Conservation (phyloP, 2,888 invertebrate genomes). For the Palloptera scutellata region DNA sequence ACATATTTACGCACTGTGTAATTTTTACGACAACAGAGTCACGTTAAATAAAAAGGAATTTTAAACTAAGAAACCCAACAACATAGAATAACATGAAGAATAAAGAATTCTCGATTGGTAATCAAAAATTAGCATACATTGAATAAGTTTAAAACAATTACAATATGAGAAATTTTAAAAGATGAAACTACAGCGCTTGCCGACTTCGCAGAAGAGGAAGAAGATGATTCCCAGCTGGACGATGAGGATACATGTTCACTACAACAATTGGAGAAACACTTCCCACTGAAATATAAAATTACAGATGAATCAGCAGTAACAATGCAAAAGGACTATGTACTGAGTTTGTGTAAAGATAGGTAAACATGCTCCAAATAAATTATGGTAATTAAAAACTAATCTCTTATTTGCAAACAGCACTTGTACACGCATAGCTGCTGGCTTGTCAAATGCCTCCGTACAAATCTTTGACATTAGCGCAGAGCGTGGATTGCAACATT, state of each 20-base stretch:
- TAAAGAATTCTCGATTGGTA: background rate
- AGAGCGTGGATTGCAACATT: slow-evolving; percentile 54
- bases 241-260: slow-evolving; percentile 56
- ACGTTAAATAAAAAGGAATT: too few relatives aligned
- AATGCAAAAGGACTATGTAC: slow-evolving; percentile 69
- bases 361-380: slow-evolving; percentile 46
- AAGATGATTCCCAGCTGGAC: slow-evolving; percentile 40
- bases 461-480: slow-evolving; percentile 66
- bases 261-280: slow-evolving; percentile 50
- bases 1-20: too few relatives aligned
- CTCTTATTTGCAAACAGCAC: slow-evolving; percentile 33
- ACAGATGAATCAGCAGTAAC: slow-evolving; percentile 67
- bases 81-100: background rate
- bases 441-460: slow-evolving; percentile 66
- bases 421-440: slow-evolving; percentile 65
- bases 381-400: background rate
- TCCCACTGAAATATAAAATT: slow-evolving; percentile 51
- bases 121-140: background rate
- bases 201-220: slow-evolving; percentile 44
- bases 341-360: slow-evolving; percentile 70
- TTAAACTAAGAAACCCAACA: too few relatives aligned
- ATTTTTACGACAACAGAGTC: too few relatives aligned
- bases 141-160: background rate
- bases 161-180: background rate
- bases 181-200: background rate